Conservation (phyloP, 2,888 invertebrate species). For the Lutraria lutraria region DNA sequence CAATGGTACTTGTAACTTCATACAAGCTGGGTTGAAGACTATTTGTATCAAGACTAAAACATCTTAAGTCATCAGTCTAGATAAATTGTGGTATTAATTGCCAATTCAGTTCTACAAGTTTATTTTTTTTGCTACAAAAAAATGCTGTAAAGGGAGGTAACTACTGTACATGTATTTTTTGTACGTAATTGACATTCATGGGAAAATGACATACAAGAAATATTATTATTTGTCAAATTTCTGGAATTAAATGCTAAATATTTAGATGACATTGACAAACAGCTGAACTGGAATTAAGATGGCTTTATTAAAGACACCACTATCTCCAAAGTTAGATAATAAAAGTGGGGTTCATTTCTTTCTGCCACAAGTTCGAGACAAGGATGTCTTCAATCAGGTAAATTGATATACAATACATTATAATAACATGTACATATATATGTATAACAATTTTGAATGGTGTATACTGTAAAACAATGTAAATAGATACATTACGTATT, state of each 20-base stretch:
- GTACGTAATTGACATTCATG: too few relatives aligned
- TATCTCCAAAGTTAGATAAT: constrained; percentile 26
- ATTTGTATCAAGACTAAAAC: too few relatives aligned
- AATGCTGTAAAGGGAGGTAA: too few relatives aligned
- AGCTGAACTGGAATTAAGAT: not conserved
- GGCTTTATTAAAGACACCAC: constrained; percentile 32
- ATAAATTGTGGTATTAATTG: too few relatives aligned
- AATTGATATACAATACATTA: not conserved
- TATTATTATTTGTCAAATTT: not conserved
- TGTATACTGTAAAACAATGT: not conserved
- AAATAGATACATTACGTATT: not conserved
- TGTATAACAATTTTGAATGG: not conserved
- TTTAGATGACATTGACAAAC: not conserved
- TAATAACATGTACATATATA: not conserved
- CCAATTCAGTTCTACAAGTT: too few relatives aligned
- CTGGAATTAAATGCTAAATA: not conserved
- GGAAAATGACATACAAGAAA: too few relatives aligned
- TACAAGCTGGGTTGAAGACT: too few relatives aligned
- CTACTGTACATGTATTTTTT: too few relatives aligned
- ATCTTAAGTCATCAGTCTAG: too few relatives aligned
- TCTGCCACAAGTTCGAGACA: constrained; percentile 9
- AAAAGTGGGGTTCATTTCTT: constrained; percentile 16
- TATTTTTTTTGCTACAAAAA: too few relatives aligned
- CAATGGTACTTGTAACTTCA: too few relatives aligned
- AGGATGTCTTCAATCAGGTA: constrained; percentile 21